Percentiles rank a stretch among this genome's conserved stretches.
phyloP scores from a whole-genome alignment of 2,113 vertebrate genomes.

The Calidris pygmaea region DNA sequence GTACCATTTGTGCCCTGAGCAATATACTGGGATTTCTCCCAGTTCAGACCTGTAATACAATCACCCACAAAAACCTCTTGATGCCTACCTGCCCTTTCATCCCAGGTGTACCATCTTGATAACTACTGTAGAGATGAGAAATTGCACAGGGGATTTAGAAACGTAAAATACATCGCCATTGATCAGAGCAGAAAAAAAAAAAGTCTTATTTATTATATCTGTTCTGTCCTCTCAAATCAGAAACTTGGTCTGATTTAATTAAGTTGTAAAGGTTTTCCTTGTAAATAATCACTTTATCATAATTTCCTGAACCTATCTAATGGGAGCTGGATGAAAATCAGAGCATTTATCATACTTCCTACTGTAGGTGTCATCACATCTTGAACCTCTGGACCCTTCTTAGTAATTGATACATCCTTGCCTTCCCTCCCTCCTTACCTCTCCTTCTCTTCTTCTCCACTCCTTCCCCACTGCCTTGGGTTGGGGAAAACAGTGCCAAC shows the following conservation, averaged over 20 bases:
- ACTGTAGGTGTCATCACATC: neutral
- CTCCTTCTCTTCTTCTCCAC: neutral
- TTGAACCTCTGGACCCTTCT: slow-evolving; percentile 46
- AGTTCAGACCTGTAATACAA: neutral
- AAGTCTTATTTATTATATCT: neutral
- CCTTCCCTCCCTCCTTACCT: neutral
- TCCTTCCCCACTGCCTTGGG: neutral
- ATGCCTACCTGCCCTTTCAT: neutral
- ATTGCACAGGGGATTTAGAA: neutral
- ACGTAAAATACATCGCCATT: neutral
- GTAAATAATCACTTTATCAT: slow-evolving; percentile 69
- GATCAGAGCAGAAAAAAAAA: neutral
- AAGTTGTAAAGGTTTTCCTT: slow-evolving; percentile 45
- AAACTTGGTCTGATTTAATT: slow-evolving; percentile 49
- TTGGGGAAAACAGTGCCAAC: neutral
- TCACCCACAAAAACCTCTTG: neutral
- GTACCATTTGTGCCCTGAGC: fast-evolving
- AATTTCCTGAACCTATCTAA: slow-evolving; percentile 62
- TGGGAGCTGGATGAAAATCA: slow-evolving; percentile 61
- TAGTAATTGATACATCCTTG: slow-evolving; percentile 42
- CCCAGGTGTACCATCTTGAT: fast-evolving
- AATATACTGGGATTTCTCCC: neutral
- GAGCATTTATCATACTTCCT: slow-evolving; percentile 61
- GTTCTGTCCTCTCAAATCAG: neutral
- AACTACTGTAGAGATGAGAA: fast-evolving